These are phyloP conservation scores for Coregonus clupeaformis DNA, from an alignment of 2,113 vertebrate genomes.

Conservation along the genomic window DNA sequence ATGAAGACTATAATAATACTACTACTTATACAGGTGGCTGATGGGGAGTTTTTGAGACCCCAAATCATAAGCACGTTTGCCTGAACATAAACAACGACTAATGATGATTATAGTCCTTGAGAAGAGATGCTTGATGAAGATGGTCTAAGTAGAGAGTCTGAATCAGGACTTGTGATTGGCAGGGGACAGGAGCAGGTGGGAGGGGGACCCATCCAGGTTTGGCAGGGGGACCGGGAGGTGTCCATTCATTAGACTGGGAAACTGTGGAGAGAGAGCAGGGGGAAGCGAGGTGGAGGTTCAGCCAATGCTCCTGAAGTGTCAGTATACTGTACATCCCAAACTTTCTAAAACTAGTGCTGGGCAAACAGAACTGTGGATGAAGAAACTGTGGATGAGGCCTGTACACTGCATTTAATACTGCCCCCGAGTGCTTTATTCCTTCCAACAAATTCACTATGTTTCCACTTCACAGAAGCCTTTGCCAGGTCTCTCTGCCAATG, in stretches of 20 bases:
- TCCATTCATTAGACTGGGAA: conserved; percentile 91
- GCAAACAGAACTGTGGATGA: too few relatives aligned
- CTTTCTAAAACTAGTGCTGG: too few relatives aligned
- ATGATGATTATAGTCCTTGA: neutral
- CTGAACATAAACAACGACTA: conserved; percentile 66
- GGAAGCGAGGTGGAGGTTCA: conserved; percentile 18
- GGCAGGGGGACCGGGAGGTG: conserved; percentile 82
- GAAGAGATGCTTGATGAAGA: neutral
- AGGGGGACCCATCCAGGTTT: conserved; percentile 87
- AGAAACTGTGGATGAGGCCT: too few relatives aligned
- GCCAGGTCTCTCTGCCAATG: neutral
- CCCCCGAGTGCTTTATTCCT: conserved; percentile 30
- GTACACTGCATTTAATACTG: conserved; percentile 40
- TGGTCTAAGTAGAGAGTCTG: conserved; percentile 20
- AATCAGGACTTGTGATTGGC: conserved; percentile 90
- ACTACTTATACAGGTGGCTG: neutral
- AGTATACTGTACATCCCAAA: too few relatives aligned
- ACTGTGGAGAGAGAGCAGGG: conserved; percentile 75
- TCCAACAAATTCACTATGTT: too few relatives aligned
- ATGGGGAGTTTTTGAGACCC: conserved; percentile 26
- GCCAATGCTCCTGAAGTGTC: conserved; percentile 17
- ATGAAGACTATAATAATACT: conserved; percentile 12
- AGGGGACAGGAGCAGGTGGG: conserved; percentile 86
- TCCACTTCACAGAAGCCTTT: too few relatives aligned
- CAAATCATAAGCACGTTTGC: conserved; percentile 84